These are phyloP conservation scores for Hyles euphorbiae DNA, from an alignment of 1,140 invertebrate species.

Conservation along the genomic window DNA sequence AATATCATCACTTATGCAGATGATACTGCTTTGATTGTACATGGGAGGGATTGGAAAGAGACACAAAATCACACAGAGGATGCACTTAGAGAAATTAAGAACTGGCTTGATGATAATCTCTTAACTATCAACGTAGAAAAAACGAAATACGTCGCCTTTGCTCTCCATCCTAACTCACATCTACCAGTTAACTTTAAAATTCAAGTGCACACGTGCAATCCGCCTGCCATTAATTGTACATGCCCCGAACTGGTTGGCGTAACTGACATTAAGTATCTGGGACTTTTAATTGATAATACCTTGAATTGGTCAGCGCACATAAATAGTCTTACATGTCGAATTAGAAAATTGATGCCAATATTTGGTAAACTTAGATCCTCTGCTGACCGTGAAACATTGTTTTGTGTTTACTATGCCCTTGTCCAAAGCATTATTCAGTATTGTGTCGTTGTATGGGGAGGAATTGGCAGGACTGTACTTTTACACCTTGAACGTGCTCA, in stretches of 20 bases:
- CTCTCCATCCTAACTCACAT: not conserved
- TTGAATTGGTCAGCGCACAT: not conserved
- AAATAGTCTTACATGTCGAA: not conserved
- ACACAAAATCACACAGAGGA: not conserved
- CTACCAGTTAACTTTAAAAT: no score
- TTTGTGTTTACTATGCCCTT: slow-evolving; percentile 9
- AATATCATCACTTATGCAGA: slow-evolving; percentile 1
- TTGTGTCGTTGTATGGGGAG: no score
- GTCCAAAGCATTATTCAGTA: slow-evolving; percentile 2
- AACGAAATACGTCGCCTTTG: slow-evolving; percentile 11
- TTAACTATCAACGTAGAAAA: slow-evolving; percentile 12
- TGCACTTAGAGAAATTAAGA: slow-evolving; percentile 4
- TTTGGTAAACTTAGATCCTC: slow-evolving; percentile 10
- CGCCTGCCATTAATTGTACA: no score
- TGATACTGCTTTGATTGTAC: slow-evolving; percentile 8
- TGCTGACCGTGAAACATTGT: slow-evolving; percentile 5
- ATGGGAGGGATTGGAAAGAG: slow-evolving; percentile 7
- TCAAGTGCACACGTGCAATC: no score
- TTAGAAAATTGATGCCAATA: slow-evolving; percentile 9
- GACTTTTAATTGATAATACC: no score
- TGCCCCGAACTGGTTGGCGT: no score
- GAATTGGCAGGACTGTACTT: slow-evolving; percentile 3
- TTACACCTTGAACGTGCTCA: slow-evolving; percentile 10
- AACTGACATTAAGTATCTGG: no score
- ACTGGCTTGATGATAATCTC: slow-evolving; percentile 7